These are phyloP conservation scores for Sogatella furcifera DNA, from an alignment of 1,140 invertebrate species.

Conservation along the genomic window DNA sequence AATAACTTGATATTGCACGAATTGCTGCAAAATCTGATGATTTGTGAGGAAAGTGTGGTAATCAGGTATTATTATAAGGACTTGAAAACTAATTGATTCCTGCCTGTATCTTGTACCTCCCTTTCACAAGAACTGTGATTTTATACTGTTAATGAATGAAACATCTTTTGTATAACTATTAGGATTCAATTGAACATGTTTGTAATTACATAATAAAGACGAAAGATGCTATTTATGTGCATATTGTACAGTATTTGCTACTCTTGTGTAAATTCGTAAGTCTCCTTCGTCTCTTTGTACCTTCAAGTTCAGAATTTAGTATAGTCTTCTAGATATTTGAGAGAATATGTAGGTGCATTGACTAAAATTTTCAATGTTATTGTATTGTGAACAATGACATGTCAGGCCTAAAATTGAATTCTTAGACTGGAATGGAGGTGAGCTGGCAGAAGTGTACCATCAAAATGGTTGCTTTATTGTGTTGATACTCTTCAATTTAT, in stretches of 20 bases:
- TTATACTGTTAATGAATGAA: constrained; percentile 19
- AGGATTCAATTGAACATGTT: not conserved
- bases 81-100: constrained; percentile 9
- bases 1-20: no score
- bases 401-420: no score
- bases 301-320: not conserved
- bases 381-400: no score
- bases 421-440: no score
- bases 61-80: not conserved
- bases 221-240: constrained; percentile 10
- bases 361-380: no score
- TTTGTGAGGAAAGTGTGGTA: constrained; percentile 13
- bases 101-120: constrained; percentile 17
- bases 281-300: not conserved
- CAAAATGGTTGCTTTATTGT: no score
- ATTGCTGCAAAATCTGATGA: constrained; percentile 1
- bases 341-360: no score
- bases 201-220: no score
- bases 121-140: constrained; percentile 21
- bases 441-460: no score
- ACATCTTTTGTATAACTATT: constrained; percentile 18
- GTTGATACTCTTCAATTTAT: no score
- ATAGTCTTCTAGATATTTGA: not conserved
- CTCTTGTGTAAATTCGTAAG: constrained; percentile 14
- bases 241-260: constrained; percentile 22